A percentile compares a stretch with the other conserved stretches of the same genome.
These are phyloP conservation scores for Caenorhabditis becei DNA, from an alignment of 2,888 invertebrate genomes.

Conservation along the genomic window DNA sequence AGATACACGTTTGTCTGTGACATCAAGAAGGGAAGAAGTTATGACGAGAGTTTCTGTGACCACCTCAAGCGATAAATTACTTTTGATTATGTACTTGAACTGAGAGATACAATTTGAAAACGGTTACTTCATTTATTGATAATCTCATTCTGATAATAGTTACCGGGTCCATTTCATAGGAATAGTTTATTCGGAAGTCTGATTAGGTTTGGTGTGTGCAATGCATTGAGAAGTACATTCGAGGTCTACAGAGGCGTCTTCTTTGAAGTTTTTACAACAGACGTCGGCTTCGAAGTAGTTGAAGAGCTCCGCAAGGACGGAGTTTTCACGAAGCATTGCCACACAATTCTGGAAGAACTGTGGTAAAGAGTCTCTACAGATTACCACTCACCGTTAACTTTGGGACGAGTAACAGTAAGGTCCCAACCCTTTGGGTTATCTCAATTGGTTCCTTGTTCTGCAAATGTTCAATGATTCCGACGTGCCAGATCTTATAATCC, in stretches of 20 bases:
- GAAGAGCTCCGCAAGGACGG: slow-evolving; percentile 76
- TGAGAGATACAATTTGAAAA: neutral
- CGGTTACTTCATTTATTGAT: neutral
- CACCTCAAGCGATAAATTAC: neutral
- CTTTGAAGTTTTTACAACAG: slow-evolving; percentile 72
- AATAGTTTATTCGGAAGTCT: neutral
- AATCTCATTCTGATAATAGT: neutral
- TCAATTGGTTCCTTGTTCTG: slow-evolving; percentile 62
- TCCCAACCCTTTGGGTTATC: slow-evolving; percentile 73
- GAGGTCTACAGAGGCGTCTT: slow-evolving; percentile 47
- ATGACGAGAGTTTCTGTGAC: slow-evolving; percentile 69
- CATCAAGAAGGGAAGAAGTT: slow-evolving; percentile 69
- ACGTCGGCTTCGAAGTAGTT: slow-evolving; percentile 76
- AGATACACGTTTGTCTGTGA: slow-evolving; percentile 66
- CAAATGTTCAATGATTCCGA: slow-evolving; percentile 21
- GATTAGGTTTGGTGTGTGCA: slow-evolving; percentile 44
- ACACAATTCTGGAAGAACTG: slow-evolving; percentile 70
- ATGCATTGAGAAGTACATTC: slow-evolving; percentile 57
- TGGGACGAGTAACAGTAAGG: slow-evolving; percentile 75
- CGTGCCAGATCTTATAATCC: slow-evolving; percentile 5
- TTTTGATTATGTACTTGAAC: neutral
- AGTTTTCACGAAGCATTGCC: slow-evolving; percentile 76
- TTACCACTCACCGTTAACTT: slow-evolving; percentile 75
- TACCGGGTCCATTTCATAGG: neutral
- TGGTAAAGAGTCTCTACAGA: neutral